Evolutionary conservation across 2,797 vertebrate species (phyloP).

Genomic region (Sphenopsis melanotis): DNA sequence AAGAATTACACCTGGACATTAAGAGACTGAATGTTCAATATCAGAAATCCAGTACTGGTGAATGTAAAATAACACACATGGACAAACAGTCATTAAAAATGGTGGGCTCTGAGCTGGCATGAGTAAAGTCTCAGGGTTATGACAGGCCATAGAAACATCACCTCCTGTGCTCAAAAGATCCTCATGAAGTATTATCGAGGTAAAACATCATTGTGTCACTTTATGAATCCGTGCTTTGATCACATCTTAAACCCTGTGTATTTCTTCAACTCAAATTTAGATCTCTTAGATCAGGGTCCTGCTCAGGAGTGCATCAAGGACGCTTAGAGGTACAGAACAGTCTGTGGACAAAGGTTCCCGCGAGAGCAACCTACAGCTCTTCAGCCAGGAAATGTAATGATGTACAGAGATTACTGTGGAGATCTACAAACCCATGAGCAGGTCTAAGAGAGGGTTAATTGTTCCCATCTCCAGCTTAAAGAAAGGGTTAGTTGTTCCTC

Average conservation of each 20-base stretch:
- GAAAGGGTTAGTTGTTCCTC: background rate
- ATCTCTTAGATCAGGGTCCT: background rate
- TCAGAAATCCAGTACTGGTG: background rate
- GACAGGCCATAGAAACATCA: background rate
- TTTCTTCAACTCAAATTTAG: background rate
- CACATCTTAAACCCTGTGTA: background rate
- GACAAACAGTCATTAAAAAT: background rate
- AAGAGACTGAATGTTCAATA: background rate
- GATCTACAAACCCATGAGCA: background rate
- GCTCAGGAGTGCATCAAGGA: background rate
- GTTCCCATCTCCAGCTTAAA: background rate
- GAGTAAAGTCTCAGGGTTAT: background rate
- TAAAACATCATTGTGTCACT: background rate
- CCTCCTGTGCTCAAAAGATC: background rate
- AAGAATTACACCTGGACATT: background rate
- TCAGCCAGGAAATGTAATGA: background rate
- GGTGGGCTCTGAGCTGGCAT: background rate
- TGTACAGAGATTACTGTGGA: background rate
- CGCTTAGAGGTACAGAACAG: rapidly evolving
- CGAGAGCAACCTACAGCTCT: background rate
- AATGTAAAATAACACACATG: background rate
- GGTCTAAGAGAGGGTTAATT: background rate
- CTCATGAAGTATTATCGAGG: background rate
- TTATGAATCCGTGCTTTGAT: background rate
- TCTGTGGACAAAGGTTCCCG: background rate